Base-by-base conservation (phyloP, 2,888 invertebrate genomes). In the Pachymerium ferrugineum region DNA sequence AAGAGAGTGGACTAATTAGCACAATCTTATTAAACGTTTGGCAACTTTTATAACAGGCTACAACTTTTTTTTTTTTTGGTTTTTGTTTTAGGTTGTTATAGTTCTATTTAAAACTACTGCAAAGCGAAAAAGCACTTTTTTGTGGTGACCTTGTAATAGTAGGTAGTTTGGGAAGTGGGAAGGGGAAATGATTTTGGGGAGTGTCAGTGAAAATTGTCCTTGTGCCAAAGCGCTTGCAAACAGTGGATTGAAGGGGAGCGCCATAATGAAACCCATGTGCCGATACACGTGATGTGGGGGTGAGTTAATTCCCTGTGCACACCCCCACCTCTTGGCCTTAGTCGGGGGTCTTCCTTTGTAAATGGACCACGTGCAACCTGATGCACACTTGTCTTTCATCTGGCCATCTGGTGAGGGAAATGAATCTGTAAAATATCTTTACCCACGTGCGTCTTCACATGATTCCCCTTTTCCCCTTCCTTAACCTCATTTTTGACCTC, bases 211-310 rank as follows among this genome's bases (percentile, higher is more conserved):
- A 47, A 47, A 47, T 47, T 47, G 47, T 47, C 16, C 47, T 47
- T 47, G 47, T 47, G 47, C 47, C 22, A 19, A 47, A 47, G 19
- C 47, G 47, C 19, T 47, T 16, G 47, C 47, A 47, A 47, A 47
- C 47, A 47, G 47, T 16, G 47, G 16, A 47, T 47, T 47, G 47
- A 22, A 16, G 19, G n/a, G 47, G 47, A 47, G 47, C 47, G 47
- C 22, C 47, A 47, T 47, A 47, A 47, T 47, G 47, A 47, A 47
- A 47, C 47, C 47, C 47, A 47, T 47, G 47, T 47, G 47, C 47
- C 16, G 47, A 47, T 47, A 2, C 47, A 47, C 47, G 47, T 47
- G 47, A 47, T 47, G 47, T 47, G 47, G 47, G 47, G 47, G 47
- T 47, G 47, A 47, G 47, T 47, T 47, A 47, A 47, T 47, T 16